A percentile compares a stretch with the other conserved stretches of the same genome.
Evolutionary conservation across 2,113 vertebrate species (phyloP).

Genomic region (Lepus americanus): DNA sequence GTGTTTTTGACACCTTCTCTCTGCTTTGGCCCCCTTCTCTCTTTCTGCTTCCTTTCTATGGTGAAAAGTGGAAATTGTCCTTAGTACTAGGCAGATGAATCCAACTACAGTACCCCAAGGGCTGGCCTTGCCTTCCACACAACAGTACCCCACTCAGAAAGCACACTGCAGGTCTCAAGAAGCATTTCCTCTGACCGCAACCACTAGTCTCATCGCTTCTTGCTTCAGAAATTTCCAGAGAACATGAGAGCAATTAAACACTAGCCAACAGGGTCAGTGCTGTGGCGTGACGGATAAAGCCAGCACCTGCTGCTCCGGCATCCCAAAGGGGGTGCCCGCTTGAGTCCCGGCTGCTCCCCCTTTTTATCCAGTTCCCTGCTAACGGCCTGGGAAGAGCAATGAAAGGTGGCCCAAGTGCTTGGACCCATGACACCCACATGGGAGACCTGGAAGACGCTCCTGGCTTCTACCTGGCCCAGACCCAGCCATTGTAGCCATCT

Average conservation of each 20-base stretch:
- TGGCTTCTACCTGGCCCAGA: no score
- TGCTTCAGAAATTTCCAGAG: conserved; percentile 18
- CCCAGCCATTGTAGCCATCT: no score
- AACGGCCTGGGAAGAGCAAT: no score
- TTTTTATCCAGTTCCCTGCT: no score
- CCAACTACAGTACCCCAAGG: neutral
- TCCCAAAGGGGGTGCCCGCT: no score
- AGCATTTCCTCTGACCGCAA: neutral
- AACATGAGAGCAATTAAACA: neutral
- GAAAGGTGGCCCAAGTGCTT: no score
- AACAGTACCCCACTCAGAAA: neutral
- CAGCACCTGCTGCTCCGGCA: no score
- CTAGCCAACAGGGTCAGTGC: neutral
- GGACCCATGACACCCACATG: no score
- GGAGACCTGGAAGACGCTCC: no score
- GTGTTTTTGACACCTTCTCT: neutral
- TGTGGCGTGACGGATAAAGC: no score
- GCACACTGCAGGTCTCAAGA: neutral
- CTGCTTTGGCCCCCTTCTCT: neutral
- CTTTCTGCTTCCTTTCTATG: neutral
- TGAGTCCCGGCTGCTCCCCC: no score
- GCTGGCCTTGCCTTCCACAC: neutral
- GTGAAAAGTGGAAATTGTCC: neutral
- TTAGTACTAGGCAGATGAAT: neutral
- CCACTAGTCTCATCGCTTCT: neutral